Evolutionary conservation across 2,888 invertebrate species (phyloP), one percentile per base, ranked within the genome.

Genomic region (Archaeoteleia sp.): DNA sequence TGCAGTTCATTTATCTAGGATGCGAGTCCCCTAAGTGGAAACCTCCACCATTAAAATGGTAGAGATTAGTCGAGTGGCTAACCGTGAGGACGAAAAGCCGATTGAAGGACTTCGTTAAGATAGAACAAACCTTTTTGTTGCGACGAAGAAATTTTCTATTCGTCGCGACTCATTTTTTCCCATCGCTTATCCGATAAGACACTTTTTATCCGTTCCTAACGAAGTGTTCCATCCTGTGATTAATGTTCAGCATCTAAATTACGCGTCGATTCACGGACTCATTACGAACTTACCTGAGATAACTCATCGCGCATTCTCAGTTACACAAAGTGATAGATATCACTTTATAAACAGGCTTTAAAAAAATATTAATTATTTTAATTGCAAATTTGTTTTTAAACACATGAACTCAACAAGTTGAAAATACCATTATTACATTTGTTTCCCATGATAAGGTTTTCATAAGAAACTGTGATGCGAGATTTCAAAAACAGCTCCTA

Each of bases 1-100:
- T 30, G 30, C 30, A 30, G 45, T 17, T 30, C 45, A 45, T 27
- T 45, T 45, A 45, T 45, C 45, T 45, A 30, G 45, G 30, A 45
- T 23, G 40, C 40, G 25, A 25, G 40, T 15, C 37, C n/a, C 8
- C 40, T 37, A 20, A 23, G 40, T 40, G 40, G 23, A 23, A 40
- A 40, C 23, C 40, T 23, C 23, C 2, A 8, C 40, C 30, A 45
- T 45, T 45, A 45, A 45, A 45, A 15, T 13, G 30, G 30, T 8
- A 9, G 14, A 45, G 45, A 45, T 45, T 45, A 45, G 45, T 29
- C 29, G 29, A 45, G 45, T 30, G 45, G 29, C 25, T 30, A 7
- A 12, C 32, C 12, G 10, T 9, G 9, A 10, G 10, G 9, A 32
- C 10, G 32, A 32, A 45, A 30, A 30, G 30, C 45, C 45, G 30